Base-by-base conservation (phyloP, 1,140 invertebrate species). In the Drosophila lacertosa region DNA sequence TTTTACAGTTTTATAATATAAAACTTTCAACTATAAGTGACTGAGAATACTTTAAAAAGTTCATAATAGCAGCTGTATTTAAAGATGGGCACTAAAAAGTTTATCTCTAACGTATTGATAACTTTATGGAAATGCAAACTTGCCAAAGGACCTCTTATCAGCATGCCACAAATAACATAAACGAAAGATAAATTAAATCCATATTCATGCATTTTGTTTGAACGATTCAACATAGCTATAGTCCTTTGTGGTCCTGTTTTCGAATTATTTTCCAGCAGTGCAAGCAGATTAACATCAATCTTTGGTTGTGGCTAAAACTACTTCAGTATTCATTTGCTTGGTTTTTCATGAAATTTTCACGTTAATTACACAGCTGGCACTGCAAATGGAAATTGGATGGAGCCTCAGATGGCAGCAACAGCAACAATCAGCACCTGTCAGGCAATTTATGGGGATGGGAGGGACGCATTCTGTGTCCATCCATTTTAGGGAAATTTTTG, bases 401-500 rank as follows among this genome's bases (percentile, higher is more conserved):
- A 42, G 20, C 18, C 32, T 37, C 33, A 53, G 54, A 18, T 57
- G 55, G 24, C 26, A 47, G 24, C 26, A 47, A 33, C 55, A 22
- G 15, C 51, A 29, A 57, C 77, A 81, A 73, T 64, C 70, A 74
- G 44, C 45, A 50, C 48, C 44, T 47, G 80, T 75, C 71, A 59
- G 51, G 16, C 54, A 24, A 24, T 22, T 37, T 24, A 13, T n/a
- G 33, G 32, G 4, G 4, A n/a, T 1, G n/a, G 7, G 11, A 4
- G 15, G 15, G n/a, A 9, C 29, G 47, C 45, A n/a, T 13, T 32
- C 13, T 44, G 82, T 76, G 81, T 80, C 68, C 81, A 86, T 84
- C 79, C 81, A 77, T 80, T 86, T 66, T 60, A 62, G 64, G 32
- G 45, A n/a, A 88, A 70, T 88, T 86, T 86, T 81, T 74, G 77